A percentile compares a stretch with the other conserved stretches of the same genome.
Evolutionary conservation across 1,140 invertebrate genomes (phyloP).

Genomic region (Temnothorax longispinosus): DNA sequence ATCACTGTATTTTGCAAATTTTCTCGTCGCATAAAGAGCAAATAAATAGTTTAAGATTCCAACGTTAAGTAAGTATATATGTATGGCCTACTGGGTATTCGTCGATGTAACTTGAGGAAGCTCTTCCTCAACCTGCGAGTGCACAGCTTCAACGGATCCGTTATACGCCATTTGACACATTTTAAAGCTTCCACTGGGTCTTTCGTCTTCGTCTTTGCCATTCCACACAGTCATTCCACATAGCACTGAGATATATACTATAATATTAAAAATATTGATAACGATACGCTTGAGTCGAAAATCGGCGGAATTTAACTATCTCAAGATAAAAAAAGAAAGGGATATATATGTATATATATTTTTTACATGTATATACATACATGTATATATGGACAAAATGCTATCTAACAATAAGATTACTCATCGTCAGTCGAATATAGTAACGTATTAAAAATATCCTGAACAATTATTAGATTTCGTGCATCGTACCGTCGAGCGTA

Average conservation of each 20-base stretch:
- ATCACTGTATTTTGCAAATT: not conserved
- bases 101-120: not conserved
- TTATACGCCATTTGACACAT: not conserved
- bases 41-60: not conserved
- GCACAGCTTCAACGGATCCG: not conserved
- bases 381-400: not conserved
- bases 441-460: not conserved
- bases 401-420: not conserved
- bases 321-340: not conserved
- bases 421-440: not conserved
- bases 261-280: not conserved
- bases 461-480: not conserved
- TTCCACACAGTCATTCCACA: not conserved
- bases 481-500: slow-evolving; percentile 67
- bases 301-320: not conserved
- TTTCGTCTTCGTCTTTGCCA: not conserved
- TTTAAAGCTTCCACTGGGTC: too few relatives aligned
- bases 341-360: too few relatives aligned
- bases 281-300: too few relatives aligned
- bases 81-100: not conserved
- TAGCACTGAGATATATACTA: not conserved
- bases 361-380: too few relatives aligned
- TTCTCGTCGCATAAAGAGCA: not conserved
- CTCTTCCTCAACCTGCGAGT: not conserved
- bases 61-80: not conserved